These are phyloP conservation scores for Cyaniris semiargus DNA, from an alignment of 2,888 invertebrate genomes.

Conservation along the genomic window DNA sequence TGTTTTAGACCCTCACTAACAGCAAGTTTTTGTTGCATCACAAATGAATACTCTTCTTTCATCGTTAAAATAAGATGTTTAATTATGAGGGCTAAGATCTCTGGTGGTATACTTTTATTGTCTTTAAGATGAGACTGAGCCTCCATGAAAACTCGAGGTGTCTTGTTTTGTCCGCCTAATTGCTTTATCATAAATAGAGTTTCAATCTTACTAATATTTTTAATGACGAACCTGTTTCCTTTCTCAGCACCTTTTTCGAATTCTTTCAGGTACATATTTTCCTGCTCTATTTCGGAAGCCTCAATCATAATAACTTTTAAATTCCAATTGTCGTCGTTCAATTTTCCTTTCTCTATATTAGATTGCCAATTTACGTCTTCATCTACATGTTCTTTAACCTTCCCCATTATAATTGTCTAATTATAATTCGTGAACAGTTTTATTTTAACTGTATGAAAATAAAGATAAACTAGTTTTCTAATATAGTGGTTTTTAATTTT, in stretches of 20 bases:
- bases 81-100: constrained; percentile 65
- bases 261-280: constrained; percentile 64
- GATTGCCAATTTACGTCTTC: constrained; percentile 59
- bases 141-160: constrained; percentile 69
- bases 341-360: constrained; percentile 54
- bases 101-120: constrained; percentile 66
- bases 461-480: neutral
- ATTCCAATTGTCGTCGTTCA: constrained; percentile 62
- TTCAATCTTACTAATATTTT: constrained; percentile 72
- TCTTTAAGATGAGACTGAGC: constrained; percentile 65
- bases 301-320: constrained; percentile 67
- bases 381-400: constrained; percentile 47
- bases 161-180: constrained; percentile 68
- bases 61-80: constrained; percentile 70
- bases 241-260: constrained; percentile 65
- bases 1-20: constrained; percentile 63
- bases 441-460: neutral
- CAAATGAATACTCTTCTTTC: constrained; percentile 69
- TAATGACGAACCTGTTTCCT: constrained; percentile 70
- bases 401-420: constrained; percentile 54
- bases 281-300: constrained; percentile 69
- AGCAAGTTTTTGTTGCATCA: constrained; percentile 62
- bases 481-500: neutral
- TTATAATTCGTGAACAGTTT: neutral
- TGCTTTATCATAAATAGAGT: constrained; percentile 75